phyloP scores from a whole-genome alignment of 92 coral and sea anemone species.

The Blastomussa wellsi region DNA sequence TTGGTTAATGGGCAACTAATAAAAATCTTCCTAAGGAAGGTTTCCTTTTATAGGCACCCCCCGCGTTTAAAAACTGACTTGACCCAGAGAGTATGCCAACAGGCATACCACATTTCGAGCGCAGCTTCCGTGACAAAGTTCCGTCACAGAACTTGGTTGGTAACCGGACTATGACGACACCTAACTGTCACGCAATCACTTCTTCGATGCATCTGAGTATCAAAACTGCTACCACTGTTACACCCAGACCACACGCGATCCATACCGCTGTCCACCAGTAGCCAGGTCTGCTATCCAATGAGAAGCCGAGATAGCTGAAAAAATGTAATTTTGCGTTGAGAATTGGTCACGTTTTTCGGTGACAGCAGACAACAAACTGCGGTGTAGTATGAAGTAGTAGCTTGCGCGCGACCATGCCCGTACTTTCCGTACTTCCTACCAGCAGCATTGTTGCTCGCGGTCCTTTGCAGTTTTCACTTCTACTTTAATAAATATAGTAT shows the following conservation, averaged over 20 bases:
- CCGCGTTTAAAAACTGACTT: slow-evolving; percentile 27
- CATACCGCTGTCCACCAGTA: slow-evolving; percentile 82
- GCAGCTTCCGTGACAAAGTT: background rate
- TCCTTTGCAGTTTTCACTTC: no score
- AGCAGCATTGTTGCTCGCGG: no score
- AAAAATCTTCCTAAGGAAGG: slow-evolving; percentile 31
- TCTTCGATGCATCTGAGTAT: slow-evolving; percentile 68
- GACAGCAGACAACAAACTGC: background rate
- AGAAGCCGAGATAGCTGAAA: slow-evolving; percentile 81
- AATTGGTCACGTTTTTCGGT: background rate
- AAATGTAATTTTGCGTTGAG: background rate
- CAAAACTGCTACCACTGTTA: slow-evolving; percentile 51
- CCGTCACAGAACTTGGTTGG: background rate
- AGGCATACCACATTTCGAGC: background rate
- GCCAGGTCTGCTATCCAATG: slow-evolving; percentile 73
- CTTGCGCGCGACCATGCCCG: no score
- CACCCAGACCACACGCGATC: slow-evolving; percentile 73
- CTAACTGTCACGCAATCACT: slow-evolving; percentile 40
- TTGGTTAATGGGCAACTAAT: slow-evolving; percentile 10
- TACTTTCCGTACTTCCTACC: no score
- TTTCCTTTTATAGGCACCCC: slow-evolving; percentile 25
- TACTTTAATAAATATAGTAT: no score
- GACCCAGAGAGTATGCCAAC: no score
- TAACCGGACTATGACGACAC: background rate
- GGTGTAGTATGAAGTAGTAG: no score